Evolutionary conservation across 2,888 invertebrate genomes (phyloP), one percentile per base, ranked within the genome.

Genomic region (Nymphalis c-album): DNA sequence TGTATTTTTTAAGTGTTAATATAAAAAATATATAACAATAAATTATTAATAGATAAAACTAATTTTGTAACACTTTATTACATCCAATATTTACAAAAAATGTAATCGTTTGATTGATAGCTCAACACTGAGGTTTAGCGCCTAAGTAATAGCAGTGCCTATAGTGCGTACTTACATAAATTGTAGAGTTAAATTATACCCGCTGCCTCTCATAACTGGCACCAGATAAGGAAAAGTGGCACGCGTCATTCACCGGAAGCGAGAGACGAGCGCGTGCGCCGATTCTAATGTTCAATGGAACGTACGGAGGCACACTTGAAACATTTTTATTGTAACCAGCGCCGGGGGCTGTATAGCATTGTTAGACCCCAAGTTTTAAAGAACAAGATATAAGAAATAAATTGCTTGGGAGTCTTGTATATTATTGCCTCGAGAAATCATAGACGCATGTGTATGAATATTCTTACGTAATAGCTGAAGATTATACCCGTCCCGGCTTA

Each of bases 271-370:
- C 81, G 85, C 86, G 91, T 86, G 89, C 88, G 87, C 77, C 86
- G 79, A 86, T 85, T 84, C 85, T 78, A 81, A 80, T 82, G 85
- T 82, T 89, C 89, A 91, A 90, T 91, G 90, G 87, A 83, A 87
- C 89, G 88, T 87, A 86, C 85, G 90, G 87, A 87, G 91, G 91
- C 91, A 79, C 88, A 90, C 91, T 91, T 91, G 89, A 87, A 91
- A 90, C 89, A 89, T 91, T 91, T 90, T 88, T 90, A 90, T 90
- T 90, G 88, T 88, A 81, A 81, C 81, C 77, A 75, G 76, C 75
- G 72, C 74, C 73, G 76, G 83, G 83, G 81, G 76, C 76, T 77
- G 76, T 70, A 64, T 73, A 66, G 76, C 80, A 81, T 88, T 89
- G 85, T 86, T 71, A 73, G 71, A 82, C 84, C 82, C 80, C 51